phyloP scores from a whole-genome alignment of 2,797 vertebrate species.

The Ptychobarbus kaznakovi region DNA sequence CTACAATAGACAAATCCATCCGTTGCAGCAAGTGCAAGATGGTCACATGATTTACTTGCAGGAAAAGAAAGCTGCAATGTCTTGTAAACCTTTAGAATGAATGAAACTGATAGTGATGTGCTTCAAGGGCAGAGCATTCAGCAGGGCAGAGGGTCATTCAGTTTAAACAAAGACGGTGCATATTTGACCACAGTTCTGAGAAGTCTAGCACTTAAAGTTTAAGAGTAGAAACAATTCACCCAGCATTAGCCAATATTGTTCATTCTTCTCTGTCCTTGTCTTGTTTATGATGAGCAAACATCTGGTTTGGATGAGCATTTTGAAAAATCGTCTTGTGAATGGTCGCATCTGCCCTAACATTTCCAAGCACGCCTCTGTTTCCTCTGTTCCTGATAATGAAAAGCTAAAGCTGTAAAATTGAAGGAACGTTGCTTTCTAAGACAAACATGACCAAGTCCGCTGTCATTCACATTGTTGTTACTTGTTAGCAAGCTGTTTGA shows the following conservation, averaged over 20 bases:
- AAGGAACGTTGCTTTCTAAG: neutral
- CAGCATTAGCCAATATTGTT: constrained; percentile 41
- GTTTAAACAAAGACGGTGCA: constrained; percentile 23
- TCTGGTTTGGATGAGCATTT: constrained; percentile 51
- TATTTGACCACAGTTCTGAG: constrained; percentile 1
- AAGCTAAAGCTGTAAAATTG: constrained; percentile 34
- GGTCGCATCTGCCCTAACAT: constrained; percentile 44
- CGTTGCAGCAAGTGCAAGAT: neutral
- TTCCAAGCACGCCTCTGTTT: constrained; percentile 27
- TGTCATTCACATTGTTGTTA: neutral
- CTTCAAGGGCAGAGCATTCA: constrained; percentile 6
- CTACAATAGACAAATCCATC: constrained; percentile 1
- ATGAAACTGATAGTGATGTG: neutral
- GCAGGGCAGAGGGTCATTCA: neutral
- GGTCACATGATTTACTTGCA: neutral
- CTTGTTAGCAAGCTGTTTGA: neutral
- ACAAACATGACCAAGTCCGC: constrained; percentile 14
- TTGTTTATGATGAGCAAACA: constrained; percentile 54
- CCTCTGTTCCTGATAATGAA: constrained; percentile 31
- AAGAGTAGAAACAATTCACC: constrained; percentile 23
- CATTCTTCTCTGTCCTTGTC: constrained; percentile 10
- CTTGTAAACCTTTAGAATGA: constrained; percentile 15
- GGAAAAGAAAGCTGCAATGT: neutral
- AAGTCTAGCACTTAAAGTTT: neutral
- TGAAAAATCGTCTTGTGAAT: constrained; percentile 45